These are phyloP conservation scores for Pandemis corylana DNA, from an alignment of 2,888 invertebrate genomes.

Conservation along the genomic window DNA sequence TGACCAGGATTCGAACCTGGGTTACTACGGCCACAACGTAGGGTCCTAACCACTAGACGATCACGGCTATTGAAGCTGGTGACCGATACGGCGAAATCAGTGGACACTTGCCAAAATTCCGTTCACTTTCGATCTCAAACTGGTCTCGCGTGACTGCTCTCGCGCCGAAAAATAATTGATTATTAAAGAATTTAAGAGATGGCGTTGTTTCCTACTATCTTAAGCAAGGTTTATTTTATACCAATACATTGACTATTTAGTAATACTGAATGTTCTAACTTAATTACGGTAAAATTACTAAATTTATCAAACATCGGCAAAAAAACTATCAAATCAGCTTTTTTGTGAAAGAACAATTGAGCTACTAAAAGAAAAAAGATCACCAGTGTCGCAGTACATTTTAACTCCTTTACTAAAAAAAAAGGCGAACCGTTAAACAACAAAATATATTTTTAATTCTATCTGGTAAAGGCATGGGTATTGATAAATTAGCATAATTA, in stretches of 20 bases:
- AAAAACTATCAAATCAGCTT: too few relatives aligned
- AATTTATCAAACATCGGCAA: too few relatives aligned
- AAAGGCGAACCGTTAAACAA: too few relatives aligned
- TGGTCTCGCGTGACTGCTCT: conserved; percentile 14
- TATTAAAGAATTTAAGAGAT: conserved; percentile 10
- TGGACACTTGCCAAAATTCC: conserved; percentile 32
- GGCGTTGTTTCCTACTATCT: neutral
- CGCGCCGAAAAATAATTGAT: conserved; percentile 3
- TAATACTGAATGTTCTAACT: too few relatives aligned
- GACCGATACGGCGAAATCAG: conserved; percentile 43
- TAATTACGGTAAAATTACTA: too few relatives aligned
- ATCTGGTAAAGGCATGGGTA: too few relatives aligned
- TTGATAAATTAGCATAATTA: too few relatives aligned
- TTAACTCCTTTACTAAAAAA: too few relatives aligned
- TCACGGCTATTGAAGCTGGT: conserved; percentile 74
- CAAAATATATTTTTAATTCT: too few relatives aligned
- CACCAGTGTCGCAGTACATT: too few relatives aligned
- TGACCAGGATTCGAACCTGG: conserved; percentile 89
- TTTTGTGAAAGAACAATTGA: too few relatives aligned
- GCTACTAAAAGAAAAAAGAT: too few relatives aligned
- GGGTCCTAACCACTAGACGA: conserved; percentile 87
- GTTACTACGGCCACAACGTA: conserved; percentile 87
- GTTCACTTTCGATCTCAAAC: conserved; percentile 16
- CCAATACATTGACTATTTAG: neutral
- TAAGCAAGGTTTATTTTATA: neutral